Evolutionary conservation across 1,140 invertebrate species (phyloP).

Genomic region (Zaprionus inermis): DNA sequence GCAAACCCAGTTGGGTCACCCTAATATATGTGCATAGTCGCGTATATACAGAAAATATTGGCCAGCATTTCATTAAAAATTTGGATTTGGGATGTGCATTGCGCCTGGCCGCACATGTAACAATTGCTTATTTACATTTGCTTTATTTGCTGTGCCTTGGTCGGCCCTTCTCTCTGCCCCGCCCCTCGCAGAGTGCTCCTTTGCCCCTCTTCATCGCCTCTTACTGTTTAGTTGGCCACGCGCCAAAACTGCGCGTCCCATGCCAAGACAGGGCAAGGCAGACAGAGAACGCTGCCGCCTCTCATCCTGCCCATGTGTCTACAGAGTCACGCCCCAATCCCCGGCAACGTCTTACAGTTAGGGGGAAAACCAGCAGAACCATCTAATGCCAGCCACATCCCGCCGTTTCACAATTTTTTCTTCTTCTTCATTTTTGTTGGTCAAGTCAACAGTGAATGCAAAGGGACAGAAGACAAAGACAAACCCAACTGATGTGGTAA

Average conservation of each 20-base stretch:
- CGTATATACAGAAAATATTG: slow-evolving; percentile 16
- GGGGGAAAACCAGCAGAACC: slow-evolving; percentile 19
- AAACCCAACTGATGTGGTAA: slow-evolving; percentile 18
- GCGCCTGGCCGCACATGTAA: slow-evolving; percentile 9
- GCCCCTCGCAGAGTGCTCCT: not conserved
- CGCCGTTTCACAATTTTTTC: slow-evolving; percentile 17
- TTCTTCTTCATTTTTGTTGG: slow-evolving; percentile 21
- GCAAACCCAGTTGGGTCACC: not conserved
- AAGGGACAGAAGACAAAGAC: slow-evolving; percentile 9
- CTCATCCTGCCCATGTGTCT: slow-evolving; percentile 16
- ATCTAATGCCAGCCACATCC: slow-evolving; percentile 29
- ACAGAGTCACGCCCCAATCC: slow-evolving; percentile 28
- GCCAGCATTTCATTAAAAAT: slow-evolving; percentile 37
- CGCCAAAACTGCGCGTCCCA: slow-evolving; percentile 55
- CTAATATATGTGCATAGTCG: not conserved
- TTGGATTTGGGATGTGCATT: slow-evolving; percentile 5
- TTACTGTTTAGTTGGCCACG: slow-evolving; percentile 60
- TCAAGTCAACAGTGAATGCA: slow-evolving; percentile 38
- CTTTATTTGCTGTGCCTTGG: slow-evolving; percentile 28
- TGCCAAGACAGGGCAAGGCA: slow-evolving; percentile 15
- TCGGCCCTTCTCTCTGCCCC: not conserved
- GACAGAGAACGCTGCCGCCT: slow-evolving; percentile 6
- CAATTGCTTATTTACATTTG: slow-evolving; percentile 44
- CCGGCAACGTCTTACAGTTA: slow-evolving; percentile 19
- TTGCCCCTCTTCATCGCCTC: slow-evolving; percentile 20